Percentiles rank a stretch among this genome's conserved stretches.
Evolutionary conservation across 1,140 invertebrate genomes (phyloP).

Genomic region (Leptinotarsa texana): DNA sequence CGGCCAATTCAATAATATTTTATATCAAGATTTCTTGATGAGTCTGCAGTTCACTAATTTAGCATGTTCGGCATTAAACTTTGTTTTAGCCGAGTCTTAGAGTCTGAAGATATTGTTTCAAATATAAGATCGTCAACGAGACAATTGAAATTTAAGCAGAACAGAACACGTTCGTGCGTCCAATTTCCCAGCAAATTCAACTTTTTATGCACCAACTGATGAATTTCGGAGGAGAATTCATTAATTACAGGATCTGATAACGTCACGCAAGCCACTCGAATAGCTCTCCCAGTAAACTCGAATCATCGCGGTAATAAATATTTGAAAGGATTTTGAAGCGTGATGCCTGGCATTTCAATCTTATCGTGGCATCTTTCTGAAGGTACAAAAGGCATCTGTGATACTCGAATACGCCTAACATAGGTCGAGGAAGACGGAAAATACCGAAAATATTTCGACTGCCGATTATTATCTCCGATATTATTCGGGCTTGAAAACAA

Average conservation of each 20-base stretch:
- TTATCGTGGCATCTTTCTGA: conserved; percentile 36
- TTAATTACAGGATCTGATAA: background rate
- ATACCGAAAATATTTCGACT: conserved; percentile 47
- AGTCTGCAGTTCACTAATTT: too few species aligned
- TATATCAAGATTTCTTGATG: too few species aligned
- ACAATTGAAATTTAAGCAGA: too few species aligned
- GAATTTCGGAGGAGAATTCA: background rate
- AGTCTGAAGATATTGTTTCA: too few species aligned
- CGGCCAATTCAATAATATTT: too few species aligned
- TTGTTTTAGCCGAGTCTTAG: too few species aligned
- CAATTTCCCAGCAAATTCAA: background rate
- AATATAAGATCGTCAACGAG: too few species aligned
- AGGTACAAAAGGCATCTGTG: conserved; percentile 31
- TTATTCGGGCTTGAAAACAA: conserved; percentile 37
- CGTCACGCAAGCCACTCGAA: conserved; percentile 7
- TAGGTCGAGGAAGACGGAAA: conserved; percentile 39
- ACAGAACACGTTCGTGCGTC: too few species aligned
- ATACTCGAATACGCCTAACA: conserved; percentile 27
- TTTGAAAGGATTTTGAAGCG: conserved; percentile 39
- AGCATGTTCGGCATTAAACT: too few species aligned
- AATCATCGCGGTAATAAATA: conserved; percentile 30
- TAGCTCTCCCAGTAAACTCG: conserved; percentile 5
- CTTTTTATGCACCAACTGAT: background rate
- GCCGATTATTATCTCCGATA: conserved; percentile 43
- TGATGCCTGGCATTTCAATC: conserved; percentile 34